Conservation (phyloP, 2,888 invertebrate species). For the Rhopalosiphum nymphaeae region DNA sequence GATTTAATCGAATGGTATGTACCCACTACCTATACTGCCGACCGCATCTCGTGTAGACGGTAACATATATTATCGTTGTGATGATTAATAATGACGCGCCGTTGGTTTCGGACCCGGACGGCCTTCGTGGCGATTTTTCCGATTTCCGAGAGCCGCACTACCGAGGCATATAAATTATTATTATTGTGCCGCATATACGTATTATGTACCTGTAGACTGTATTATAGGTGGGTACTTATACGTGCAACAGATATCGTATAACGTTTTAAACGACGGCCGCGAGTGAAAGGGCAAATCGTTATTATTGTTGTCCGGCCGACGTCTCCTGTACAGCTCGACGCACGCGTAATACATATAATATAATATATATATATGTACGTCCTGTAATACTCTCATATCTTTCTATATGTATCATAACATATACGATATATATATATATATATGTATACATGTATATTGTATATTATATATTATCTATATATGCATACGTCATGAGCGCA, state of each 20-base stretch:
- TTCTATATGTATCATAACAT: neutral
- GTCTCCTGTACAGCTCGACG: neutral
- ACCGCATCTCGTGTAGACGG: neutral
- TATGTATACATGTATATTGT: no score
- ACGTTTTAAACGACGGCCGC: neutral
- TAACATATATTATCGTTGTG: neutral
- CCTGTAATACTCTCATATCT: neutral
- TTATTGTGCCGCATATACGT: neutral
- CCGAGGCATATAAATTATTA: neutral
- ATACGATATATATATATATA: neutral
- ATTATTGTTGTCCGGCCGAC: neutral
- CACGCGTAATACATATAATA: neutral
- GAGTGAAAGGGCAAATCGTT: slow-evolving; percentile 15
- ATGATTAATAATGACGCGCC: slow-evolving; percentile 40
- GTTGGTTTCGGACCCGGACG: neutral
- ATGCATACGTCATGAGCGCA: neutral
- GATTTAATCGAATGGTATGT: slow-evolving; percentile 23
- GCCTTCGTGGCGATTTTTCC: slow-evolving; percentile 29
- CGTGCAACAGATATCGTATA: slow-evolving; percentile 2
- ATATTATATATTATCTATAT: neutral
- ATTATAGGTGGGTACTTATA: neutral
- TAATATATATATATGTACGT: neutral
- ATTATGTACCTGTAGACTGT: neutral
- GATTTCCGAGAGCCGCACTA: neutral
- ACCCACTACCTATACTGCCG: neutral